Percentiles rank a stretch among this genome's conserved stretches.
phyloP scores from a whole-genome alignment of 2,797 vertebrate species.

The Alectoris magna region DNA sequence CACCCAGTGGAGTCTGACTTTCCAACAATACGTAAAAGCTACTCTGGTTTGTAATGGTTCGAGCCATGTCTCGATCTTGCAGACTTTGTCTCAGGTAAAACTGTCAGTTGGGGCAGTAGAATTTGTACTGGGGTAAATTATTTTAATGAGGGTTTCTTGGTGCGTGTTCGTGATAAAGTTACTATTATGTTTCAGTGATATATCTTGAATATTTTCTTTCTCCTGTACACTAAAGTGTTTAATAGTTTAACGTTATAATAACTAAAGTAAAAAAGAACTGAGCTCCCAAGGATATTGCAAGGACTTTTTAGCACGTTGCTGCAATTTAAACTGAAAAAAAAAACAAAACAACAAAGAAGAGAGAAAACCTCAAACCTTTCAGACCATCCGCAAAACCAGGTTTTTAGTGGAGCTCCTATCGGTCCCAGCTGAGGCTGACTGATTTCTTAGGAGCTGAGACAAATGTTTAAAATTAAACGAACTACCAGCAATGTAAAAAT shows the following conservation, averaged over 20 bases:
- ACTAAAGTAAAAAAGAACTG: background rate
- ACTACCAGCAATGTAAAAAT: conserved; percentile 7
- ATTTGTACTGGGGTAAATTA: conserved; percentile 39
- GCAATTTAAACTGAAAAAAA: background rate
- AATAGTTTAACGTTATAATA: background rate
- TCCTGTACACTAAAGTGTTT: conserved; percentile 5
- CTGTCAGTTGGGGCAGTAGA: background rate
- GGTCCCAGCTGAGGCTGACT: background rate
- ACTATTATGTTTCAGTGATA: conserved; percentile 12
- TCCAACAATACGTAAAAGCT: background rate
- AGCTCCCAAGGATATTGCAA: background rate
- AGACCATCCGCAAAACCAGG: background rate
- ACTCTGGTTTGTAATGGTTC: background rate
- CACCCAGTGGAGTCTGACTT: background rate
- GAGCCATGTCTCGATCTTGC: background rate
- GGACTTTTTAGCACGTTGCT: background rate
- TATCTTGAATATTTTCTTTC: conserved; percentile 14
- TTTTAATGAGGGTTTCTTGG: conserved; percentile 21
- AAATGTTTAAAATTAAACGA: conserved; percentile 19
- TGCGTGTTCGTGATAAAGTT: conserved; percentile 22
- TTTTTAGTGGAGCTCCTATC: background rate
- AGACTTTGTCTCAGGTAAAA: conserved; percentile 56
- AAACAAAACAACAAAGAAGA: background rate
- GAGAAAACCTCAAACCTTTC: background rate
- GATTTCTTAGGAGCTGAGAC: background rate